Evolutionary conservation across 2,797 vertebrate species (phyloP), one percentile per base, ranked within the genome.

Genomic region (Cossypha polioptera): DNA sequence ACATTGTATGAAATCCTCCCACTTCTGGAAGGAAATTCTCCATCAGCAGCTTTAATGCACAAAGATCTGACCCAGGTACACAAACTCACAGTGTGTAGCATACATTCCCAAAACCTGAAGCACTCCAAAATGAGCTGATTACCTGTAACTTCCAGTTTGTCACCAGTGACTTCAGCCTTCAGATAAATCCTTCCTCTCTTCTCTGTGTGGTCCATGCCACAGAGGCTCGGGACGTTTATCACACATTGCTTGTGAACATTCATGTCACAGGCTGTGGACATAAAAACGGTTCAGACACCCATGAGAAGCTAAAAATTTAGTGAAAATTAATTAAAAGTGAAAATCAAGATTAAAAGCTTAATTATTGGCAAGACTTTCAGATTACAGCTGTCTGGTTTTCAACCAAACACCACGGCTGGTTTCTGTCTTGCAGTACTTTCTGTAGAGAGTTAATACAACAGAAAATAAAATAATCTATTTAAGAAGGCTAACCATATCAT

Each of bases 161-260:
- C 99, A 55, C 97, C 98, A n/a, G 85, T 98, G 96, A 99, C 99
- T 94, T 99, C 99, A 5, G 99, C 99, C 97, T 99, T 99, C 95
- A 99, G 98, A 91, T 99, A 99, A 88, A 99, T 97, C 76, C 99
- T 98, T 24, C 99, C 99, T 58, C 99, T 98, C 33, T 99, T 99
- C 97, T 99, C 99, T 0, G 99, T 99, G 98, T 99, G 99, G 97
- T 99, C 99, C 86, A 98, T 99, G 61, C 99, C 99, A 12, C 99
- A 99, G 94, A 99, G 98, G 95, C 99, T 99, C 4, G 99, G 99
- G 88, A 99, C 99, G 1, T 99, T 99, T 92, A 99, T 99, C 72
- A 99, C 99, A 5, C 99, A 99, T 91, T 99, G 98, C 93, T 99
- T 99, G 96, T 99, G 99, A 50, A 99, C 99, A 7, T 99, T 99